Conservation (phyloP, 2,113 vertebrate species). For the Heterotilapia buettikoferi region DNA sequence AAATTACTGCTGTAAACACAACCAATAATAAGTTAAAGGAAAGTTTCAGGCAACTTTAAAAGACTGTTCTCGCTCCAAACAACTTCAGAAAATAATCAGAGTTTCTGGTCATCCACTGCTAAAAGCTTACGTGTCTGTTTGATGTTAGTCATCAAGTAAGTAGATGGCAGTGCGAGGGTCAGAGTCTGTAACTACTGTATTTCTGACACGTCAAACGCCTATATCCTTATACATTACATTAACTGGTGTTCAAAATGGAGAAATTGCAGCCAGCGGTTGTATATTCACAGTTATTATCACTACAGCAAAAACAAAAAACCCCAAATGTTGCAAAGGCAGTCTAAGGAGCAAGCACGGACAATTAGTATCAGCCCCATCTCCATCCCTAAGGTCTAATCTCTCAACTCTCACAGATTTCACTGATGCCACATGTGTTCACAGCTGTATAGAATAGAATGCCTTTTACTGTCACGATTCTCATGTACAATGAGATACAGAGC, state of each 20-base stretch:
- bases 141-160: accelerated
- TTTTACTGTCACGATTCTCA: accelerated
- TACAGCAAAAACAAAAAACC: background rate
- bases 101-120: background rate
- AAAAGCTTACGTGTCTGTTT: background rate
- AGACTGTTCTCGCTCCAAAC: background rate
- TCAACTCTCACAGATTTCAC: background rate
- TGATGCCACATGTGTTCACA: background rate
- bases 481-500: background rate
- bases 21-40: background rate
- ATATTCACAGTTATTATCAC: background rate
- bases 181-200: background rate
- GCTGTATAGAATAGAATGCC: background rate
- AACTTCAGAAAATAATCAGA: background rate
- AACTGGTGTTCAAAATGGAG: background rate
- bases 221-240: background rate
- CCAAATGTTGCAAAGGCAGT: background rate
- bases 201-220: background rate
- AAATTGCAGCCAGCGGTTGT: background rate
- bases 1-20: background rate
- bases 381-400: background rate
- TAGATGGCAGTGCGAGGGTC: background rate
- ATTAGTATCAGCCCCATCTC: background rate
- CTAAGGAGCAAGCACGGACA: background rate
- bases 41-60: background rate